phyloP scores from a whole-genome alignment of 2,797 vertebrate species.

The Cossypha caffra region DNA sequence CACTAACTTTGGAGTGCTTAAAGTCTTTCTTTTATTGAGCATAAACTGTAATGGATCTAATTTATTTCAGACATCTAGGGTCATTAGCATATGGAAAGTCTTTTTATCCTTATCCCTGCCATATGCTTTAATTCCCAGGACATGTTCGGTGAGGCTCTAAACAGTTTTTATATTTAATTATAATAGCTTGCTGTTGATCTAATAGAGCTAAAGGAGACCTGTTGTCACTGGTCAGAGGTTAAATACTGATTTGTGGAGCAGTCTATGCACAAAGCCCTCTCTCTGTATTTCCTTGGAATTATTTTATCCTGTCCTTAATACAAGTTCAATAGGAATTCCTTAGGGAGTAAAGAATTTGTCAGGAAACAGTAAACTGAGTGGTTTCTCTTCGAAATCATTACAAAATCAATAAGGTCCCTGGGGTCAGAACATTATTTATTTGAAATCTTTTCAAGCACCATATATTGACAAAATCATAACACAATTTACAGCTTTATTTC shows the following conservation, averaged over 20 bases:
- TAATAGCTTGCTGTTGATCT: conserved; percentile 72
- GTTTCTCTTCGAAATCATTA: conserved; percentile 67
- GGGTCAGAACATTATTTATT: conserved; percentile 60
- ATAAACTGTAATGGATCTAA: conserved; percentile 85
- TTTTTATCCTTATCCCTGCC: conserved; percentile 75
- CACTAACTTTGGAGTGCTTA: conserved; percentile 84
- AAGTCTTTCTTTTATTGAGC: conserved; percentile 82
- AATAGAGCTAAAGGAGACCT: conserved; percentile 69
- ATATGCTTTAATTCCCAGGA: conserved; percentile 82
- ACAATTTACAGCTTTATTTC: conserved; percentile 12
- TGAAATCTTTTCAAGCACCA: conserved; percentile 41
- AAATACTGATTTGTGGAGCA: conserved; percentile 61
- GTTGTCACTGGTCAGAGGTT: conserved; percentile 75
- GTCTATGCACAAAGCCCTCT: not conserved
- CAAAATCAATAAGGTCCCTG: conserved; percentile 68
- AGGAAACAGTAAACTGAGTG: conserved; percentile 52
- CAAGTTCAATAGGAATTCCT: conserved; percentile 33
- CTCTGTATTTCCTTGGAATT: conserved; percentile 44
- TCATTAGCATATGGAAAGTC: conserved; percentile 83
- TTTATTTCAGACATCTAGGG: conserved; percentile 82
- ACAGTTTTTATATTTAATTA: conserved; percentile 80
- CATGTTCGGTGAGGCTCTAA: conserved; percentile 70
- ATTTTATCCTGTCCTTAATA: conserved; percentile 53
- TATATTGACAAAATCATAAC: conserved; percentile 47
- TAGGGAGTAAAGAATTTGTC: conserved; percentile 59